Base-by-base conservation (phyloP, 2,113 vertebrate species). In the Cathartes aura region DNA sequence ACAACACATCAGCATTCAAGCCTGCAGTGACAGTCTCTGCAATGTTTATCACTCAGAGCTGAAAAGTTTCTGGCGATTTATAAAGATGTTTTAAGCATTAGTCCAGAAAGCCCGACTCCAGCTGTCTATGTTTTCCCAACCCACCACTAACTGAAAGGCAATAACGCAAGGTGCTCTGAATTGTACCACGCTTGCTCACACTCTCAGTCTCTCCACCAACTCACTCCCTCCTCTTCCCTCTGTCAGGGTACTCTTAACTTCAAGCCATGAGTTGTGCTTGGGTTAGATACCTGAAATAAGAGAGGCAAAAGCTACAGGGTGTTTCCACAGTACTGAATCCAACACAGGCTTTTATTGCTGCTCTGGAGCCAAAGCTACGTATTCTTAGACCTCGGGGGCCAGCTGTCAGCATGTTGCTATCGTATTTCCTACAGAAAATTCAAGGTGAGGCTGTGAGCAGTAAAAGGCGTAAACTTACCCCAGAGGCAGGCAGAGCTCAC, bases 111-210 rank as follows among this genome's bases (percentile, higher is more conserved):
- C 7, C 21, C 58, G 59, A 70, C 36, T 81, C 45, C n/a, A 53
- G 19, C 8, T 32, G 15, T 15, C 52, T 47, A 0, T 20, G 11
- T 30, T 62, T 76, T 81, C 18, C 14, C 36, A 68, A 13, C 1
- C 14, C 12, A 48, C 3, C 8, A 64, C 29, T 16, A 75, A 55
- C 26, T 15, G 9, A 2, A 75, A 45, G 30, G 27, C 9, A 62
- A 3, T 52, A 73, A 2, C 15, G 47, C 3, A 75, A 76, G 8
- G 16, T 81, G 55, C 27, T 87, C 36, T 68, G 48, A 64, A 60
- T n/a, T 59, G 7, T 15, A 29, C 4, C 13, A 27, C 0, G 0
- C 12, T 30, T 84, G 26, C 30, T 62, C 15, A 50, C 1, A 1
- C 11, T 60, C 38, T 88, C 63, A 47, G 1, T 56, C 32, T 68